Evolutionary conservation across 2,797 vertebrate genomes (phyloP).

Genomic region (Enteromius viviparus): DNA sequence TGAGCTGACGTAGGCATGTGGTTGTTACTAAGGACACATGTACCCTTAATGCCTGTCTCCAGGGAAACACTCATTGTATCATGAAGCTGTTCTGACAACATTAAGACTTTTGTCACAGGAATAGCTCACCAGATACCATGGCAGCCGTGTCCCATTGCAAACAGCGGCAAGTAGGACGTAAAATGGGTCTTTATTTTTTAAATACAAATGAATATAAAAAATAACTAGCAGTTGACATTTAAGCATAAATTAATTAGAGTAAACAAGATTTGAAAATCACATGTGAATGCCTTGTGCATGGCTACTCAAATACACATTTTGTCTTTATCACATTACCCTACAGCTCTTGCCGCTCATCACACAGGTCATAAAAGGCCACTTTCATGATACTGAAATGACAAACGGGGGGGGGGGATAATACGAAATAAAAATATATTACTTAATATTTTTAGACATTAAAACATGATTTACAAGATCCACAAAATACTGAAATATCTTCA

Average conservation of each 20-base stretch:
- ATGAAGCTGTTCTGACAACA: constrained; percentile 68
- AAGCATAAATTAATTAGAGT: constrained; percentile 6
- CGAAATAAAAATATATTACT: neutral
- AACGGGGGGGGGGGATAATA: neutral
- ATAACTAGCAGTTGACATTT: neutral
- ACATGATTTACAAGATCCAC: neutral
- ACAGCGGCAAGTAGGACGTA: constrained; percentile 21
- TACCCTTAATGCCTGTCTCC: constrained; percentile 64
- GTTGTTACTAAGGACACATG: constrained; percentile 60
- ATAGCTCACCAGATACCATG: constrained; percentile 72
- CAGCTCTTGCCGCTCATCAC: neutral
- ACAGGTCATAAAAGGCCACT: neutral
- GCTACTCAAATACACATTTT: neutral
- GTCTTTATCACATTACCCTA: constrained; percentile 2
- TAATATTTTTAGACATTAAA: neutral
- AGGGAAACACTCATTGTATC: constrained; percentile 74
- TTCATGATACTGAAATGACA: neutral
- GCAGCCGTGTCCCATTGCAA: constrained; percentile 62
- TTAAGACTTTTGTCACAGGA: constrained; percentile 79
- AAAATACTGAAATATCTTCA: neutral
- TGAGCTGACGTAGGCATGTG: constrained; percentile 70
- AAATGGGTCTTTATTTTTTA: constrained; percentile 36
- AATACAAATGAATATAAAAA: neutral
- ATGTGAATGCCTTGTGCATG: neutral
- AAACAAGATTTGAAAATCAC: constrained; percentile 4